Percentiles rank a stretch among this genome's conserved stretches.
phyloP scores from a whole-genome alignment of 2,797 vertebrate species.

The Cirrhinus mrigala region DNA sequence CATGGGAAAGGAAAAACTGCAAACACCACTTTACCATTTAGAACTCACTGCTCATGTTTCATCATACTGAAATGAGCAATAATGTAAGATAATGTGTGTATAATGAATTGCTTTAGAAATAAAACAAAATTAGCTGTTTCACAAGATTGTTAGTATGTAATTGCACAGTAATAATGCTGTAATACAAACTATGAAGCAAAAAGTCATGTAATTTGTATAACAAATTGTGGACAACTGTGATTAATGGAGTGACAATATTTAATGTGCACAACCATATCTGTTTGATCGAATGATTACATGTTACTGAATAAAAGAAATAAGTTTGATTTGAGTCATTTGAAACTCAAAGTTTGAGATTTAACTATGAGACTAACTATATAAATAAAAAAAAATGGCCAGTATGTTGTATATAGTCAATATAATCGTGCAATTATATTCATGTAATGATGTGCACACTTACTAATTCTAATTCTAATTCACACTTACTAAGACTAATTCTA shows the following conservation, averaged over 20 bases:
- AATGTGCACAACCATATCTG: background rate
- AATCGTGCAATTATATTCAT: background rate
- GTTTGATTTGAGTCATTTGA: background rate
- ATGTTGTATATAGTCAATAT: background rate
- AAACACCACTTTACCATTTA: no score
- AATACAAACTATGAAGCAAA: background rate
- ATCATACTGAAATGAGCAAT: background rate
- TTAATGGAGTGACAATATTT: background rate
- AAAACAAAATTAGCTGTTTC: background rate
- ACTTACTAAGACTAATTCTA: no score
- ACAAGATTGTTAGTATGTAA: background rate
- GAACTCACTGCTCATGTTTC: background rate
- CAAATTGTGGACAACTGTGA: conserved; percentile 1
- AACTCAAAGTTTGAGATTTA: background rate
- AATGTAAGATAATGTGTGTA: background rate
- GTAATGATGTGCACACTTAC: background rate
- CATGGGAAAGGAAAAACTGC: background rate
- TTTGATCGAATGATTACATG: background rate
- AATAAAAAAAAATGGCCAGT: background rate
- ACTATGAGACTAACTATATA: no score
- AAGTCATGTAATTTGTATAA: background rate
- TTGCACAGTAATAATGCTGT: background rate
- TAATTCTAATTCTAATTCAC: no score
- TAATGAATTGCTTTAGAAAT: background rate
- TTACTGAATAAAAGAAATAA: background rate